Conservation (phyloP, 2,113 vertebrate genomes). For the Phrynosoma platyrhinos region DNA sequence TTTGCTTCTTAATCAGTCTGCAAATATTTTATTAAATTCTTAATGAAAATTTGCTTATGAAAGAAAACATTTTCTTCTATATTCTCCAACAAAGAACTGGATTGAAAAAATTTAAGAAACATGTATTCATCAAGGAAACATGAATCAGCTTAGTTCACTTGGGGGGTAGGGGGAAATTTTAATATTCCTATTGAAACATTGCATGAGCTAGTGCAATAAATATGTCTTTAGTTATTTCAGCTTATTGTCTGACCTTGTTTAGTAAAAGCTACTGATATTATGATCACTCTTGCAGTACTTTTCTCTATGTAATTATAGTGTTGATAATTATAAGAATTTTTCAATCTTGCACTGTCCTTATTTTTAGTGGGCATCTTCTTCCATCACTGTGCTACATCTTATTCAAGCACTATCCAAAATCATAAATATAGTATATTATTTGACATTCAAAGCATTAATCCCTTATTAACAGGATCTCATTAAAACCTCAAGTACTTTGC, state of each 20-base stretch:
- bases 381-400: neutral
- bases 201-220: too few relatives aligned
- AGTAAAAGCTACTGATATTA: neutral
- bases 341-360: neutral
- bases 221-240: neutral
- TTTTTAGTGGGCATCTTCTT: neutral
- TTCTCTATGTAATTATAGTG: neutral
- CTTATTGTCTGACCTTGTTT: neutral
- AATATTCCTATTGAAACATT: too few relatives aligned
- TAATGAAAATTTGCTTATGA: neutral
- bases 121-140: neutral
- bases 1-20: too few relatives aligned
- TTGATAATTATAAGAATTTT: slow-evolving; percentile 8
- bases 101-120: neutral
- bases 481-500: neutral
- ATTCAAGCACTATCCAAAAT: neutral
- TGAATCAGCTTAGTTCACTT: neutral
- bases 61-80: neutral
- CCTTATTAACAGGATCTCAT: neutral
- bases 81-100: neutral
- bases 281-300: neutral
- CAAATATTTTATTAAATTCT: neutral
- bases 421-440: neutral
- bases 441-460: neutral
- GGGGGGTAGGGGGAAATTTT: too few relatives aligned